Base-by-base conservation (phyloP, 1,140 invertebrate species). In the Chelonus insularis region DNA sequence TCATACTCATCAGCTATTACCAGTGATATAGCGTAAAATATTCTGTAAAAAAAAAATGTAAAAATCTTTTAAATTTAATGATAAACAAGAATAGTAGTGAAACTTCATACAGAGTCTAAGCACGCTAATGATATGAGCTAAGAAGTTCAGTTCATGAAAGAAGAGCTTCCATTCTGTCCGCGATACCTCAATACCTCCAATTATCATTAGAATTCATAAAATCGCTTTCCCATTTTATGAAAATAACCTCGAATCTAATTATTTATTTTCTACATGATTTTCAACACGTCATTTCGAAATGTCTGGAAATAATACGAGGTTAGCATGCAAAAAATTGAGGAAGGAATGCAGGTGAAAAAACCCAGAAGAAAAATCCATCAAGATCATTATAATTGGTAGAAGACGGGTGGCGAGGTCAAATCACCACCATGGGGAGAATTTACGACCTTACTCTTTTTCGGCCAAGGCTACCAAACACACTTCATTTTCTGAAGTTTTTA, bases 21-120 rank as follows among this genome's bases (percentile, higher is more conserved):
- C 57, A 23, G 54, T 11, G 67, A 68, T 29, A 73, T 41, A 16
- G 64, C 57, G 62, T 64, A 68, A 41, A 62, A 69, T 64, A 73
- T 48, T 64, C 71, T 73, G 57, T 34, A 68, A 37, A 20, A 18
- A 55, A 1, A 60, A 57, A 56, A 45, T n/a, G n/a, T n/a, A 39
- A n/a, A n/a, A 48, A 21, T 48, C 16, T 7, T 43, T 18, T 4
- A 43, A 43, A 7, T 29, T 18, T 57, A 45, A 39, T 47, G 41
- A 57, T 29, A 54, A 50, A 48, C 48, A 54, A 23, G 52, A 34
- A 20, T 47, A 43, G 16, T 7, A 43, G 34, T 20, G 41, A 57
- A 52, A 61, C 32, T 36, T 18, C 20, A 48, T 16, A n/a, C n/a
- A n/a, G 56, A 25, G 25, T 57, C 5, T 18, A 41, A 48, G 39